A percentile compares a stretch with the other conserved stretches of the same genome.
Conservation (phyloP, 2,888 invertebrate genomes). For the Drosophila austrosaltans region DNA sequence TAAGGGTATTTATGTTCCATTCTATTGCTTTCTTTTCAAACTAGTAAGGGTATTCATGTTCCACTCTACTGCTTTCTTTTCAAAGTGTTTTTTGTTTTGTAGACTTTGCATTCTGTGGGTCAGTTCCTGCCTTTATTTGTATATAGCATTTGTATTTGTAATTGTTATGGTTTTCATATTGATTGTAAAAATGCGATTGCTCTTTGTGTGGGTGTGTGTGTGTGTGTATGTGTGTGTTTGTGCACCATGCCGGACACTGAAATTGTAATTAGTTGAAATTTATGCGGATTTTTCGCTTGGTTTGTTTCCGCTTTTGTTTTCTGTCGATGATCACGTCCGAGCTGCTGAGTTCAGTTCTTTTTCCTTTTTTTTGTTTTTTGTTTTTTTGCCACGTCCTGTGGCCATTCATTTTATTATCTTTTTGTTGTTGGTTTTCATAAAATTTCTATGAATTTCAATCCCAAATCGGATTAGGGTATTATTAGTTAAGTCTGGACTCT, state of each 20-base stretch:
- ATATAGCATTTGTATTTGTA: constrained; percentile 64
- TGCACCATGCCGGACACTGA: constrained; percentile 59
- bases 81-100: constrained; percentile 2
- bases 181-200: constrained; percentile 47
- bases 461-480: constrained; percentile 71
- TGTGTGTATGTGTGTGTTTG: constrained; percentile 18
- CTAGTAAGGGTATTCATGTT: not conserved
- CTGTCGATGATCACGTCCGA: constrained; percentile 59
- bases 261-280: constrained; percentile 78
- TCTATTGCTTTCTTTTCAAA: too few relatives aligned
- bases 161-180: constrained; percentile 71
- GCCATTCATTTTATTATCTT: constrained; percentile 47
- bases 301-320: constrained; percentile 54
- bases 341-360: constrained; percentile 34
- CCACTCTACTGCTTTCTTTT: not conserved
- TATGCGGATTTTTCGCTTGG: constrained; percentile 57
- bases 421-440: constrained; percentile 27
- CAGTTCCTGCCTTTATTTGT: constrained; percentile 26
- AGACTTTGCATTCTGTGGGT: constrained; percentile 6
- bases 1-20: too few relatives aligned
- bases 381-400: constrained; percentile 35
- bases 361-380: constrained; percentile 1
- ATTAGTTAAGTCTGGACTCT: constrained; percentile 30
- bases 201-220: not conserved
- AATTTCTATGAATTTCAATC: constrained; percentile 67